These are phyloP conservation scores for Clusia tigrina DNA, from an alignment of 2,888 invertebrate species.

Conservation along the genomic window DNA sequence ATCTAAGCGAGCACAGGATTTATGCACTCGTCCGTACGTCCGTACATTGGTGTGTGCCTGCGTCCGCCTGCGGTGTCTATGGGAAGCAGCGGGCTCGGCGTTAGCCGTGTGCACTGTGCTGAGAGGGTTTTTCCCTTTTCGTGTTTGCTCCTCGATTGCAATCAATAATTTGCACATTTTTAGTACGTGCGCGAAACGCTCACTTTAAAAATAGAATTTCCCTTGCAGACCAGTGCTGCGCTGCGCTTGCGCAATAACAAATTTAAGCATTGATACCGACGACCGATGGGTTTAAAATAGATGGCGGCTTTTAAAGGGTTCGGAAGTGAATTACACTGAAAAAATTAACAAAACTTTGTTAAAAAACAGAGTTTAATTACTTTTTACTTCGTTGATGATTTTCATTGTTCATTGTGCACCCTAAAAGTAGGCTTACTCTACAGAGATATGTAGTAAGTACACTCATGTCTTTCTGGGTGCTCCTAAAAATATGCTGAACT, in stretches of 20 bases:
- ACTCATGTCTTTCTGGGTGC: too few relatives aligned
- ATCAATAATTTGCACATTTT: slow-evolving; percentile 10
- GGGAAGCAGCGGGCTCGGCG: not conserved
- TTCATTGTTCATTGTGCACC: too few relatives aligned
- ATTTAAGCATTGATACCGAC: slow-evolving; percentile 12
- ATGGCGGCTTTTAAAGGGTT: too few relatives aligned
- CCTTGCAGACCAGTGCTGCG: not conserved
- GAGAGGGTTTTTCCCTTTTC: slow-evolving; percentile 4
- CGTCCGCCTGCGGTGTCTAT: too few relatives aligned
- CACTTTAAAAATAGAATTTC: slow-evolving; percentile 24
- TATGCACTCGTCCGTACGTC: not conserved
- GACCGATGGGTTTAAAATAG: not conserved
- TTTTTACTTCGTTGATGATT: too few relatives aligned
- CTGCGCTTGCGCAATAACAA: slow-evolving; percentile 7
- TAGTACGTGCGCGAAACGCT: not conserved
- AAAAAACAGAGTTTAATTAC: too few relatives aligned
- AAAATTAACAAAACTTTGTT: too few relatives aligned
- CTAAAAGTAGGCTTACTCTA: too few relatives aligned
- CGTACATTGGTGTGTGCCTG: too few relatives aligned
- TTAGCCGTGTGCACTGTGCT: not conserved
- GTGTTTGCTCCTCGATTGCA: slow-evolving; percentile 5
- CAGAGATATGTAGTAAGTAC: too few relatives aligned
- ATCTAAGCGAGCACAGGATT: slow-evolving; percentile 14
- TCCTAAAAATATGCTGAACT: too few relatives aligned
- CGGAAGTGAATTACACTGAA: too few relatives aligned